Base-by-base conservation (phyloP, 2,888 invertebrate genomes). In the Cheilosia scutellata region DNA sequence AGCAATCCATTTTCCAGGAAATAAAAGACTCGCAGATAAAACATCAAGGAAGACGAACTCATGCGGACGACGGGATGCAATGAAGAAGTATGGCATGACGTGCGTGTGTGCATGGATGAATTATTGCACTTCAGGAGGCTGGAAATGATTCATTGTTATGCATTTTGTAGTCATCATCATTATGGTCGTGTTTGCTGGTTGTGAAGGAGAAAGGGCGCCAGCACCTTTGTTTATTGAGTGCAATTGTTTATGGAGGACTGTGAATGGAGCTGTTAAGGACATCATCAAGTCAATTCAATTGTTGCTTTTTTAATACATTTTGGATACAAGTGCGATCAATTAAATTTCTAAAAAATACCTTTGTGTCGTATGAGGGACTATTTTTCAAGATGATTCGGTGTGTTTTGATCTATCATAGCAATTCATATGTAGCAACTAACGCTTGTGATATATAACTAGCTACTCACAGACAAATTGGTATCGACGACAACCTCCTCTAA, bases 101-200 rank as follows among this genome's bases (percentile, higher is more conserved):
- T 13, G 53, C 16, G 11, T 25, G 72, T 76, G 42, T 63, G 66
- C 58, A 74, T 63, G 49, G 71, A 87, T 88, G 88, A 88, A 82
- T 87, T 88, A 87, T 87, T 87, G 88, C 88, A 88, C 72, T 78
- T 79, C 72, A 83, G 79, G 78, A 76, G 82, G 62, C 87, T 87
- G 87, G 16, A 83, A 87, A 79, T 88, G 88, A 88, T 88, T 88
- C 77, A 88, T 88, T 77, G 87, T 87, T 87, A 88, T 87, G 87
- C 88, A 88, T 57, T 88, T 83, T 88, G 88, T 88, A 87, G 86
- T 87, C 87, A 87, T 88, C 87, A 88, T 83, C 49, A 88, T 87
- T 84, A 87, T 82, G 63, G 77, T 62, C 87, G 65, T 87, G 87
- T 87, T 76, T 65, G 65, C 31, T 63, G 44, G 27, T 33, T 27